phyloP scores from a whole-genome alignment of 2,888 invertebrate species.

The Dichetophora obliterata region DNA sequence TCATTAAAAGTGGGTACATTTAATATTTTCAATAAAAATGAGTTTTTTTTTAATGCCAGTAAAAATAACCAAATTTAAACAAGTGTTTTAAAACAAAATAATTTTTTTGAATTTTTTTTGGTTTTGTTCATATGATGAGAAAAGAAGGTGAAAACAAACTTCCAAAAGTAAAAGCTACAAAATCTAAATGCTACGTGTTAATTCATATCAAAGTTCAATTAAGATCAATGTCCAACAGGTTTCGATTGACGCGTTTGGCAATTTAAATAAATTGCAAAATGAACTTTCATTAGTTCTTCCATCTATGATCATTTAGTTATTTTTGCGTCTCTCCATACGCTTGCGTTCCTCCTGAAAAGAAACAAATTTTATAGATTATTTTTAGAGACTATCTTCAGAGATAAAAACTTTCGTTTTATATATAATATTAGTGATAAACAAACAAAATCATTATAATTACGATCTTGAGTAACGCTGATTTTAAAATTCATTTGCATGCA shows the following conservation, averaged over 20 bases:
- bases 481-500: slow-evolving; percentile 40
- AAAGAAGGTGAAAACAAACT: background rate
- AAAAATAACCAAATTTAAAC: background rate
- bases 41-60: too few species aligned
- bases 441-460: slow-evolving; percentile 1
- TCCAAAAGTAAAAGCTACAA: slow-evolving; percentile 24
- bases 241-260: slow-evolving; percentile 19
- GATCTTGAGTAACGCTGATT: slow-evolving; percentile 34
- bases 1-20: too few species aligned
- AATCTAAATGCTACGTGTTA: slow-evolving; percentile 16
- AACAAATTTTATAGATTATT: slow-evolving; percentile 3
- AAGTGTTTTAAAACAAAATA: background rate
- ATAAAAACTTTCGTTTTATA: background rate
- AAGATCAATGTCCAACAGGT: background rate
- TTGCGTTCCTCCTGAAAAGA: slow-evolving; percentile 63
- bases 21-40: too few species aligned
- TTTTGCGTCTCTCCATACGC: slow-evolving; percentile 58
- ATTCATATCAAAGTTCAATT: slow-evolving; percentile 28
- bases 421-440: background rate
- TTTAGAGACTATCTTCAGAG: background rate
- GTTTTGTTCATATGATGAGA: background rate
- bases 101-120: background rate
- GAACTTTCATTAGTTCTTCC: background rate
- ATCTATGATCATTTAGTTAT: slow-evolving; percentile 48
- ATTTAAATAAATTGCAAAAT: slow-evolving; percentile 10